Evolutionary conservation across 2,888 invertebrate genomes (phyloP).

Genomic region (Epsilonema sp.): DNA sequence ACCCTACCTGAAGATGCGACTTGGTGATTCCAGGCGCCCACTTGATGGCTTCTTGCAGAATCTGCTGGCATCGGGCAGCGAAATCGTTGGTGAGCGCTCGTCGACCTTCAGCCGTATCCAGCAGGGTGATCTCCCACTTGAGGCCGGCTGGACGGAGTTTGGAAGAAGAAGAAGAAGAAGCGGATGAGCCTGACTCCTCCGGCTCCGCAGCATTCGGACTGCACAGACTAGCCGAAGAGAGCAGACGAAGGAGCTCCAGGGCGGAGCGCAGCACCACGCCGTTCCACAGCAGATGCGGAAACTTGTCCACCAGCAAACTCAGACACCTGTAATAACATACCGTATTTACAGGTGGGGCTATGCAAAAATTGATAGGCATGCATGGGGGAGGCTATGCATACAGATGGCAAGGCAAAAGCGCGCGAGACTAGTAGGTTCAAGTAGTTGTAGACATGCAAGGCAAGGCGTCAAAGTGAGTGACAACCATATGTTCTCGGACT

Average conservation of each 20-base stretch:
- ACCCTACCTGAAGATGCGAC: conserved; percentile 62
- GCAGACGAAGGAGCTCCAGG: conserved; percentile 75
- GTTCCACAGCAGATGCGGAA: conserved; percentile 94
- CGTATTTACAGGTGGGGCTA: no score
- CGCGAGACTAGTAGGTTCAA: no score
- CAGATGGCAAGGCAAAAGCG: no score
- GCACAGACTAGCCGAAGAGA: conserved; percentile 47
- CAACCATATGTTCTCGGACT: no score
- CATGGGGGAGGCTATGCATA: no score
- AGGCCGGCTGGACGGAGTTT: conserved; percentile 42
- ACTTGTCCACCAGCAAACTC: no score
- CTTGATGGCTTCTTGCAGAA: conserved; percentile 87
- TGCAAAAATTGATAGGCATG: no score
- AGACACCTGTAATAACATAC: no score
- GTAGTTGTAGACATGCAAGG: no score
- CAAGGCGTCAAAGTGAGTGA: no score
- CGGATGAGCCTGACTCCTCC: no score
- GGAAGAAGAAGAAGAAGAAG: no score
- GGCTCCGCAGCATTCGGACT: conserved; percentile 8
- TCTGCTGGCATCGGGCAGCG: conserved; percentile 72
- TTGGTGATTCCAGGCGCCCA: conserved; percentile 92
- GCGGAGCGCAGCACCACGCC: conserved; percentile 77
- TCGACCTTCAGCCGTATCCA: conserved; percentile 69
- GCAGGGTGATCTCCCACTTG: conserved; percentile 60
- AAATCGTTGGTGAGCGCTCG: conserved; percentile 82